A percentile compares a stretch with the other conserved stretches of the same genome.
These are phyloP conservation scores for Bergia sp. DNA, from an alignment of 92 coral and sea anemone genomes.

Conservation along the genomic window DNA sequence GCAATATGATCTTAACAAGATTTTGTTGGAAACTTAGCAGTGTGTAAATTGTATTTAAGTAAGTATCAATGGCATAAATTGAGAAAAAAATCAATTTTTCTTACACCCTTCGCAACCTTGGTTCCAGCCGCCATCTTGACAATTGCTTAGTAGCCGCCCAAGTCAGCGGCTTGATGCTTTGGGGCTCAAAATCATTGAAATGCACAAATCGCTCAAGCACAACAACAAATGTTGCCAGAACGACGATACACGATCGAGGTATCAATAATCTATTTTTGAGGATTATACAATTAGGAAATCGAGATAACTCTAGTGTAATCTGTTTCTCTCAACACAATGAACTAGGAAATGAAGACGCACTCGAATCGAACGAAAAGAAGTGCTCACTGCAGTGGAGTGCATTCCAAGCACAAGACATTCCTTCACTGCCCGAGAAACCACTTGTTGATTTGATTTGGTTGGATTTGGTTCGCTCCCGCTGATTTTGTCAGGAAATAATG, in stretches of 20 bases:
- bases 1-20: not conserved
- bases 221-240: constrained; percentile 21
- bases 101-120: constrained; percentile 61
- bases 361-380: not conserved
- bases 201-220: not conserved
- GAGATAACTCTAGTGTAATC: not conserved
- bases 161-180: not conserved
- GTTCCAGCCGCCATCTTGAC: constrained; percentile 78
- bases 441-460: constrained; percentile 1
- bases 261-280: not conserved
- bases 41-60: not conserved
- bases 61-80: not conserved
- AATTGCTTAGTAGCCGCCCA: constrained; percentile 44
- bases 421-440: not conserved
- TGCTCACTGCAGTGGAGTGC: not conserved
- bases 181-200: not conserved
- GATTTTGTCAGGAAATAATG: not conserved
- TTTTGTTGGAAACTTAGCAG: too few relatives aligned
- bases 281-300: constrained; percentile 32
- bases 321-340: constrained; percentile 7
- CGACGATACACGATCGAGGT: not conserved
- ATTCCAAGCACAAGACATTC: not conserved
- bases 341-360: not conserved
- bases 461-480: not conserved
- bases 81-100: constrained; percentile 8